Percentiles rank a stretch among this genome's conserved stretches.
Evolutionary conservation across 2,888 invertebrate species (phyloP).

Genomic region (Ichneumoninae sp.): DNA sequence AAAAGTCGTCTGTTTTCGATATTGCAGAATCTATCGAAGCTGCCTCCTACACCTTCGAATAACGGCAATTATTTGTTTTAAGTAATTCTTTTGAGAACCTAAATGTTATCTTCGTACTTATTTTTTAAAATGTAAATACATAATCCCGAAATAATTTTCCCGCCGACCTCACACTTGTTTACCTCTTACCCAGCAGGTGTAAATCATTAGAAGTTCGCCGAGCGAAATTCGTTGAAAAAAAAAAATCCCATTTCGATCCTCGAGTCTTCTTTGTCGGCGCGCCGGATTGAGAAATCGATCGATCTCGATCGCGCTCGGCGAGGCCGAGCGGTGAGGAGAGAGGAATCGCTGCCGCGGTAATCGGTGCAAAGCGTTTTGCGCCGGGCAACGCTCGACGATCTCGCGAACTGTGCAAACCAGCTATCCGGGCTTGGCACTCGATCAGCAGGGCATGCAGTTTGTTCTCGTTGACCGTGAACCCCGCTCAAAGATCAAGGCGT

Average conservation of each 20-base stretch:
- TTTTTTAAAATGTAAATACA: no score
- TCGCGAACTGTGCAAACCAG: constrained; percentile 1
- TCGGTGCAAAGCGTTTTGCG: constrained; percentile 24
- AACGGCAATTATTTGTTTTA: no score
- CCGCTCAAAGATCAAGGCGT: constrained; percentile 44
- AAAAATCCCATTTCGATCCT: not conserved
- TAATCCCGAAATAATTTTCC: no score
- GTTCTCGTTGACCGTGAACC: constrained; percentile 36
- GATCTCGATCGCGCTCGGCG: not conserved
- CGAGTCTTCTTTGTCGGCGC: not conserved
- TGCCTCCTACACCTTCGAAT: no score
- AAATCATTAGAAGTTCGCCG: not conserved
- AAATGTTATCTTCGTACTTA: no score
- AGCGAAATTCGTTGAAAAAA: not conserved
- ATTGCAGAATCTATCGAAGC: no score
- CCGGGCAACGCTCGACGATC: constrained; percentile 10
- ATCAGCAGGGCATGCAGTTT: constrained; percentile 10
- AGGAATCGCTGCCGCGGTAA: not conserved
- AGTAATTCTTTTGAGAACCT: no score
- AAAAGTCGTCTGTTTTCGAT: no score
- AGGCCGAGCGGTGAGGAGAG: not conserved
- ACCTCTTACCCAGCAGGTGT: not conserved
- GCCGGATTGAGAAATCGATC: constrained; percentile 17
- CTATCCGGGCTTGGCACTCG: constrained; percentile 13
- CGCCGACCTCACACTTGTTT: no score